Evolutionary conservation across 1,140 invertebrate species (phyloP).

Genomic region (Lordiphosa clarofinis): DNA sequence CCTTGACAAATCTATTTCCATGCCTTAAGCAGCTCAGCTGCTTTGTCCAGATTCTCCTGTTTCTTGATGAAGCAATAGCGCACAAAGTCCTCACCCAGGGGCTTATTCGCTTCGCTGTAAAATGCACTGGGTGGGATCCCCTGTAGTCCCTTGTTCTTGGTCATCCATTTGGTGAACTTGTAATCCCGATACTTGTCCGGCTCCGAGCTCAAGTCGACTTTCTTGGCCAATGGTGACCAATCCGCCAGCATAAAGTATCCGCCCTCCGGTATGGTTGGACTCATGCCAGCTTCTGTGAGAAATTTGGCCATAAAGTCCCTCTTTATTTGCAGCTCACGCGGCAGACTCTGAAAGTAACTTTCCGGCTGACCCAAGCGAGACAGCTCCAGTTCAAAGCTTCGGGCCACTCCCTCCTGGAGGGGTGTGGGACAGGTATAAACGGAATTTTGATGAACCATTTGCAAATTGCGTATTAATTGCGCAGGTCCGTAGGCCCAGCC

Average conservation of each 20-base stretch:
- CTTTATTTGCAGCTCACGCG: constrained; percentile 90
- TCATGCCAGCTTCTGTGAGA: constrained; percentile 90
- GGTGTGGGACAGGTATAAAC: constrained; percentile 95
- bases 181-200: constrained; percentile 90
- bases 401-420: constrained; percentile 93
- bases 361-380: constrained; percentile 85
- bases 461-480: constrained; percentile 88
- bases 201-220: constrained; percentile 85
- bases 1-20: constrained; percentile 80
- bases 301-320: constrained; percentile 91
- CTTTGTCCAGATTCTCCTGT: constrained; percentile 88
- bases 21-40: constrained; percentile 83
- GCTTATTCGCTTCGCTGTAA: constrained; percentile 91
- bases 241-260: constrained; percentile 98
- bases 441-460: constrained; percentile 95
- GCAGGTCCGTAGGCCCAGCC: constrained; percentile 98
- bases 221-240: constrained; percentile 87
- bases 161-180: constrained; percentile 96
- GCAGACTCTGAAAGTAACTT: constrained; percentile 91
- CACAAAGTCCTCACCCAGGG: constrained; percentile 92
- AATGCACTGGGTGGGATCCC: constrained; percentile 97
- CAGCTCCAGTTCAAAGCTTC: constrained; percentile 93
- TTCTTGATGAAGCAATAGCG: constrained; percentile 97
- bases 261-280: constrained; percentile 95
- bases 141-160: constrained; percentile 94